These are phyloP conservation scores for Ptilodon capucinus DNA, from an alignment of 2,888 invertebrate genomes.

Conservation along the genomic window DNA sequence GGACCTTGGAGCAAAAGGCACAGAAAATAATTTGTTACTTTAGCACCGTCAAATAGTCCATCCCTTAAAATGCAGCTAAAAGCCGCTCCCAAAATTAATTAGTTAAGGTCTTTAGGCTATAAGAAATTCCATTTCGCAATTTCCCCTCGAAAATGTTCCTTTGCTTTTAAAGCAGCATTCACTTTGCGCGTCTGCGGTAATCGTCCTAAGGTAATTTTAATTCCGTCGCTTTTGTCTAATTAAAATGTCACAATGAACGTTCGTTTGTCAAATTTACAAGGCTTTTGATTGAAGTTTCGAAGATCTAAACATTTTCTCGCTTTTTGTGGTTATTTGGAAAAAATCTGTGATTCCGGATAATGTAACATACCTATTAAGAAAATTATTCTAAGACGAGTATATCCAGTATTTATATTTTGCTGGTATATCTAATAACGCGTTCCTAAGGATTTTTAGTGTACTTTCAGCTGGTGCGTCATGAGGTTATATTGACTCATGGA, in stretches of 20 bases:
- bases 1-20: too few species aligned
- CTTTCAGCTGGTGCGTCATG: too few species aligned
- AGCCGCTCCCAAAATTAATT: neutral
- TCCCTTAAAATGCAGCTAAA: neutral
- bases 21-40: too few species aligned
- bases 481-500: too few species aligned
- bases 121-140: slow-evolving; percentile 18
- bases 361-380: too few species aligned
- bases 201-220: slow-evolving; percentile 46
- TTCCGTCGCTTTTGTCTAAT: slow-evolving; percentile 48
- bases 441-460: too few species aligned
- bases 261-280: slow-evolving; percentile 16
- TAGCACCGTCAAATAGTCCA: neutral
- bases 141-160: slow-evolving; percentile 4
- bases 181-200: slow-evolving; percentile 33
- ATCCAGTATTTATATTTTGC: too few species aligned
- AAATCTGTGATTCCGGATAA: too few species aligned
- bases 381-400: too few species aligned
- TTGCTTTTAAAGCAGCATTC: slow-evolving; percentile 8
- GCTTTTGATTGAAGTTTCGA: neutral
- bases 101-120: slow-evolving; percentile 5
- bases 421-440: too few species aligned
- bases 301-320: slow-evolving; percentile 1
- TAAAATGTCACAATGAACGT: slow-evolving; percentile 49
- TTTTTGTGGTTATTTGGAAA: neutral